phyloP scores from a whole-genome alignment of 2,888 invertebrate species.

The Pseudanteris insignis region DNA sequence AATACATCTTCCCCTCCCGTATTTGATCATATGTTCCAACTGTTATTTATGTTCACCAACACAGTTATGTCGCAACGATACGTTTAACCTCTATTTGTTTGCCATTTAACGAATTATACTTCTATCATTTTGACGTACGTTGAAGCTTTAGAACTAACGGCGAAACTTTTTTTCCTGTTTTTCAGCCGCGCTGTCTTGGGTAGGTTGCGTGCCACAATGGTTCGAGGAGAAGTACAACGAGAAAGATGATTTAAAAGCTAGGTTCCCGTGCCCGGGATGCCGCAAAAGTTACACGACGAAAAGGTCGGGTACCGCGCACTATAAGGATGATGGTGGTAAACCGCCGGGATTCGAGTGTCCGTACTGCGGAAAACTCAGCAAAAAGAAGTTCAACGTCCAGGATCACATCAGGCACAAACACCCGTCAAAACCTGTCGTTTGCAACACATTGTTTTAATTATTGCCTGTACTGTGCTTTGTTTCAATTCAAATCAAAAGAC shows the following conservation, averaged over 20 bases:
- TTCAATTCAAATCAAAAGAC: too few relatives aligned
- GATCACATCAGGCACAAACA: constrained; percentile 60
- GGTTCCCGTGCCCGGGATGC: constrained; percentile 57
- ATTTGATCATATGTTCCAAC: too few relatives aligned
- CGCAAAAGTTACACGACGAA: constrained; percentile 59
- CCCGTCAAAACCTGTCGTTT: constrained; percentile 51
- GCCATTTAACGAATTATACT: too few relatives aligned
- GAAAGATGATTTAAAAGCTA: constrained; percentile 41
- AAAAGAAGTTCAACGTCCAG: constrained; percentile 60
- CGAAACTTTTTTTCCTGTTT: constrained; percentile 14
- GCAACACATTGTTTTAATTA: constrained; percentile 52
- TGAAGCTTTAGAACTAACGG: constrained; percentile 24
- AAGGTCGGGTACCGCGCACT: constrained; percentile 53
- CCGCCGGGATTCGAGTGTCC: constrained; percentile 60
- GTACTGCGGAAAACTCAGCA: constrained; percentile 61
- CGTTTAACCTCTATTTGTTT: too few relatives aligned
- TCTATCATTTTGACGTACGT: too few relatives aligned
- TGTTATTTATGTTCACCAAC: too few relatives aligned
- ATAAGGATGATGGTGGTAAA: constrained; percentile 64
- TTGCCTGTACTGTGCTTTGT: background rate
- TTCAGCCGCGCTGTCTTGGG: constrained; percentile 24
- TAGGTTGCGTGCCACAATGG: constrained; percentile 47
- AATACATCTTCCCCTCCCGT: too few relatives aligned
- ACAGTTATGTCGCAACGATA: too few relatives aligned
- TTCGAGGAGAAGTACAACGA: constrained; percentile 47